Evolutionary conservation across 1,140 invertebrate genomes (phyloP).

Genomic region (Panagrolaimus sp.): DNA sequence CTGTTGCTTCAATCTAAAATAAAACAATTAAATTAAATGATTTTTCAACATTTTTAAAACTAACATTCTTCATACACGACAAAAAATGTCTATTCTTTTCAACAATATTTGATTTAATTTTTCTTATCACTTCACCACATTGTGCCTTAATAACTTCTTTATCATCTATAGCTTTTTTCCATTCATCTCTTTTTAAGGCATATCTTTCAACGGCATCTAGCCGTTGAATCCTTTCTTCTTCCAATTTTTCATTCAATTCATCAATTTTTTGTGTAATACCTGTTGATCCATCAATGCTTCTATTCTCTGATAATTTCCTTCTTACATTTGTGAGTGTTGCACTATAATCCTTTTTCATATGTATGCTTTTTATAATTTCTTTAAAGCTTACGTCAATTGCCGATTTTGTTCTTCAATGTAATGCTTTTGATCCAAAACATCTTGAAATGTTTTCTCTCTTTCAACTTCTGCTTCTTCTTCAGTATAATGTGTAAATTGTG

Average conservation of each 20-base stretch:
- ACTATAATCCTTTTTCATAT: background rate
- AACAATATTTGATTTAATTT: no score
- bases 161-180: background rate
- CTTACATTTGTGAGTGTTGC: background rate
- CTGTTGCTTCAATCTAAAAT: no score
- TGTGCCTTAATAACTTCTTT: no score
- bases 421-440: conserved; percentile 7
- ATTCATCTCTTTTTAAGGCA: background rate
- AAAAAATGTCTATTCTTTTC: no score
- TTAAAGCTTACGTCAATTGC: background rate
- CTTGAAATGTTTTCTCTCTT: background rate
- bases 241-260: conserved; percentile 4
- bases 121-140: no score
- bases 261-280: conserved; percentile 2
- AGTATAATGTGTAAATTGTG: background rate
- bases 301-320: background rate
- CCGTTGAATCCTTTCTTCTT: conserved; percentile 3
- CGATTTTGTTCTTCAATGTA: conserved; percentile 4
- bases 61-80: no score
- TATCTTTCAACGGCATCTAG: background rate
- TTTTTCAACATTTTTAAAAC: no score
- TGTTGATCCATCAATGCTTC: background rate
- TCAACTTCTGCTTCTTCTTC: conserved; percentile 13
- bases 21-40: no score
- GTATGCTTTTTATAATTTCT: background rate